Base-by-base conservation (phyloP, 2,888 invertebrate genomes). In the Hoplodrina ambigua region DNA sequence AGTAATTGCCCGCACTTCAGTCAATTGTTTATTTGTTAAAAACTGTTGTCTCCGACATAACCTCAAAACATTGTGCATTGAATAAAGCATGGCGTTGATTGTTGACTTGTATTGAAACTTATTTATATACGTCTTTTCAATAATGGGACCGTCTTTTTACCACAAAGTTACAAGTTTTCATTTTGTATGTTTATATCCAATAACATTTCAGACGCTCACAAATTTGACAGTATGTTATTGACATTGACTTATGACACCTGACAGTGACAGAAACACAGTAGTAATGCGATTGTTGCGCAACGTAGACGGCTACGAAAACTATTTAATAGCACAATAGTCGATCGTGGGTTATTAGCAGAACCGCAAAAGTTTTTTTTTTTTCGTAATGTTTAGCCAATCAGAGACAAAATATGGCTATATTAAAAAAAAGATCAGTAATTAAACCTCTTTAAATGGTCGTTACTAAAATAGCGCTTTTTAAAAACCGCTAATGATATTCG, bases 31-130 rank as follows among this genome's bases (percentile, higher is more conserved):
- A 62, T 85, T 88, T 85, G 86, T 86, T 62, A 88, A 82, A 81
- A 88, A 61, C 82, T 75, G 87, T 78, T 88, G 90, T 72, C 85
- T 87, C 55, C 90, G 88, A 89, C 89, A 91, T 94, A 96, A 94
- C 95, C 95, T 95, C 85, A 93, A 94, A 91, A 93, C 79, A 55
- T 85, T 88, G 66, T 87, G 89, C 76, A 90, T 85, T 56, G 91
- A 84, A 85, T 90, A 91, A 55, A 91, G 80, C 93, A 93, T 94
- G 69, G 37, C 70, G 63, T 77, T 77, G 62, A 80, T 55, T 84
- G 59, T 46, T 17, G 56, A 62, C 19, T 63, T 68, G 20, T 10
- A 58, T 56, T 20, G 52, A 13, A 63, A 69, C 50, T 52, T 20
- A 60, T 59, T 55, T 33, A 62, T 20, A 56, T 20, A 49, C 20